These are phyloP conservation scores for Acrocephalus kingi DNA, from an alignment of 2,113 vertebrate species.

Conservation along the genomic window DNA sequence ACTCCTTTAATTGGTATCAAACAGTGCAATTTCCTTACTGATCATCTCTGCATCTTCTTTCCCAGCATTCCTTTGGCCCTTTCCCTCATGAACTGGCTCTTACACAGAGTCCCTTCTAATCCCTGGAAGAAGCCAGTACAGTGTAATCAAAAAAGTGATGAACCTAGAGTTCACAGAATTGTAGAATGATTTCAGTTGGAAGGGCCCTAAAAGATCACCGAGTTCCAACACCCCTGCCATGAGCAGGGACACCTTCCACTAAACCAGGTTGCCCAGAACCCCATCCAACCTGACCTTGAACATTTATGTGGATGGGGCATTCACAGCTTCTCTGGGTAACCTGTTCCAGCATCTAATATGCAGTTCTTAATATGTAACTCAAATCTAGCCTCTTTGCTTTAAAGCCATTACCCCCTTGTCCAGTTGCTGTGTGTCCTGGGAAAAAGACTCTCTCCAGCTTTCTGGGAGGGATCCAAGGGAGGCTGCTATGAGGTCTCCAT, in stretches of 20 bases:
- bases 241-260: not conserved
- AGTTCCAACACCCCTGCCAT: not conserved
- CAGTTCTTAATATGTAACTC: not conserved
- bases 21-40: not conserved
- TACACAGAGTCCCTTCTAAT: not conserved
- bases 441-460: not conserved
- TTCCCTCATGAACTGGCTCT: not conserved
- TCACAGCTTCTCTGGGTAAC: not conserved
- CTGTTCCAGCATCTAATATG: not conserved
- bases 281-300: not conserved
- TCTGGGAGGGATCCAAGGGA: not conserved
- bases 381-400: not conserved
- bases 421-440: too few relatives aligned
- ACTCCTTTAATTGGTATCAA: not conserved
- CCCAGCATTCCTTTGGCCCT: not conserved
- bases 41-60: not conserved
- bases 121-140: not conserved
- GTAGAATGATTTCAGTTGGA: not conserved
- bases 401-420: not conserved
- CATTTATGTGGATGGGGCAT: accelerated
- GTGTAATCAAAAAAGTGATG: not conserved
- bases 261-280: not conserved
- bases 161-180: not conserved
- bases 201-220: accelerated
- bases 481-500: not conserved